phyloP scores from a whole-genome alignment of 2,113 vertebrate genomes.

The Cyprinodon tularosa region DNA sequence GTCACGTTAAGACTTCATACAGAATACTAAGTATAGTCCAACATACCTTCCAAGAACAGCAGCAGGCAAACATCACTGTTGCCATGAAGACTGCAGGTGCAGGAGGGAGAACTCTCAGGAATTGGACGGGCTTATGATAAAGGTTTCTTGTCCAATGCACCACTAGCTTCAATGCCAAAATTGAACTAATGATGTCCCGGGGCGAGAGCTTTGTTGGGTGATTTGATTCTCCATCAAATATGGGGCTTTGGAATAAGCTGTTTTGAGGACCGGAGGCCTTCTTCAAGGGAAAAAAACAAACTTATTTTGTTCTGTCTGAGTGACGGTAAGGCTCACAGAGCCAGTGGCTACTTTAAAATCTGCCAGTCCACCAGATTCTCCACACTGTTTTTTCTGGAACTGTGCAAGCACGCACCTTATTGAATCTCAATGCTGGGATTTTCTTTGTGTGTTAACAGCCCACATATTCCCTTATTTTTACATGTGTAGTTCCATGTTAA shows the following conservation, averaged over 20 bases:
- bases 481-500: neutral
- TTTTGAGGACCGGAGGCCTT: constrained; percentile 30
- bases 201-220: constrained; percentile 29
- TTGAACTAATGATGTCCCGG: constrained; percentile 58
- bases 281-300: constrained; percentile 24
- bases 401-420: constrained; percentile 9
- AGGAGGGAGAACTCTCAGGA: constrained; percentile 13
- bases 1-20: neutral
- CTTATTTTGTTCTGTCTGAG: constrained; percentile 30
- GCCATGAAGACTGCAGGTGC: constrained; percentile 12
- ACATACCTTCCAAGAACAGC: neutral
- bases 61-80: neutral
- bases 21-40: neutral
- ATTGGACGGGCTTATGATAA: neutral
- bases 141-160: constrained; percentile 21
- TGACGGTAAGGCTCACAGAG: constrained; percentile 24
- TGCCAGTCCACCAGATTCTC: constrained; percentile 9
- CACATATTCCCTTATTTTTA: neutral
- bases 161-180: constrained; percentile 37
- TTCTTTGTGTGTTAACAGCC: neutral
- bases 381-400: constrained; percentile 4
- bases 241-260: constrained; percentile 31
- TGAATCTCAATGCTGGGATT: constrained; percentile 1
- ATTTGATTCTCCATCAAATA: constrained; percentile 55
- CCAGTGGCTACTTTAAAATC: constrained; percentile 32